Conservation (phyloP, 2,113 vertebrate genomes). For the Pao palembangensis region DNA sequence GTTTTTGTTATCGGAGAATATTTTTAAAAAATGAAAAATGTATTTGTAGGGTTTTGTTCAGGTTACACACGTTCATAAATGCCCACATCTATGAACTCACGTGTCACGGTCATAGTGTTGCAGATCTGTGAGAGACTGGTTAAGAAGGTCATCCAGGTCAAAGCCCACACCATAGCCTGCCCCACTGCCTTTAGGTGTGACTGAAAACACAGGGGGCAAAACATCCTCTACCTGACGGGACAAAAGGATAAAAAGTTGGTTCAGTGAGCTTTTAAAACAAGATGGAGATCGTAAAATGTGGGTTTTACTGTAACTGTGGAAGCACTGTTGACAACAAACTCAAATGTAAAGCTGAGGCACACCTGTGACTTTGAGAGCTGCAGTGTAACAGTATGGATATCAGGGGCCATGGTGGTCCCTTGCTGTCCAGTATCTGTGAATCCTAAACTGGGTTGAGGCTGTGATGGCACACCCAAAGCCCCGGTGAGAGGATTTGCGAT, state of each 20-base stretch:
- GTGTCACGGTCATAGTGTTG: constrained; percentile 79
- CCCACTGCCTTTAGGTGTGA: constrained; percentile 89
- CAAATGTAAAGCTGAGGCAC: constrained; percentile 17
- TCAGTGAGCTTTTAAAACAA: constrained; percentile 10
- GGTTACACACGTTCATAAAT: background rate
- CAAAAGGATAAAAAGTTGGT: constrained; percentile 6
- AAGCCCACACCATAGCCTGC: constrained; percentile 89
- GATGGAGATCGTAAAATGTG: constrained; percentile 1
- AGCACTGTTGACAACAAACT: background rate
- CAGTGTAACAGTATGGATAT: constrained; percentile 87
- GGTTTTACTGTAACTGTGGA: constrained; percentile 13
- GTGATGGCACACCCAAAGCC: constrained; percentile 53
- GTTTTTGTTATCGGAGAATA: background rate
- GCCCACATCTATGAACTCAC: constrained; percentile 42
- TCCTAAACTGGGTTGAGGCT: constrained; percentile 56
- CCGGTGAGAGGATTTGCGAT: constrained; percentile 50
- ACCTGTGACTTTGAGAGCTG: constrained; percentile 95
- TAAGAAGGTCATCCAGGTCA: constrained; percentile 87
- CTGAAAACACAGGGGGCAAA: constrained; percentile 85
- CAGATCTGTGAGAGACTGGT: constrained; percentile 83
- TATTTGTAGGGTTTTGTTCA: background rate
- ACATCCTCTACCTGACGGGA: constrained; percentile 83
- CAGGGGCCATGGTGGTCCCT: constrained; percentile 69
- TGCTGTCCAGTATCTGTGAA: constrained; percentile 66
- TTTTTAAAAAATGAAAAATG: background rate